Base-by-base conservation (phyloP, 2,113 vertebrate species). In the Archilochus colubris region DNA sequence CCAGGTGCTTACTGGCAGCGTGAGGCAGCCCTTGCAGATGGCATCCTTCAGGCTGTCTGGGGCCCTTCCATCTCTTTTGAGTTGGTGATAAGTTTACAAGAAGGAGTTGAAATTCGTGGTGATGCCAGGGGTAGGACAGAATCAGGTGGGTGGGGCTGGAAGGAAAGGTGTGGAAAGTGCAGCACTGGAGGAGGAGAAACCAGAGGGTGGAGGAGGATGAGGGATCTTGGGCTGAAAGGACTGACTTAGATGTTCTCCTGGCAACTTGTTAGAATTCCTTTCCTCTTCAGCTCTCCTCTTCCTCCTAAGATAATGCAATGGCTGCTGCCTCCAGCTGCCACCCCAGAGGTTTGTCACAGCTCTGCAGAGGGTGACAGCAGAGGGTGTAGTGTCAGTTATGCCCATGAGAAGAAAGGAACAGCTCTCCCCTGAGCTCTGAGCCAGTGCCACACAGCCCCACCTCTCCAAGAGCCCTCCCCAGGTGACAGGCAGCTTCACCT, bases 401-500 rank as follows among this genome's bases (percentile, higher is more conserved):
- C 30, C 6, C 33, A 33, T 38, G 27, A 20, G 54, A 40, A 61
- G 40, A 68, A 61, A 61, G 54, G 51, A 38, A 27, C n/a, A 69
- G 43, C 46, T 90, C 16, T 88, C 10, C n/a, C 3, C 46, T 33
- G 31, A 70, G 63, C 24, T 70, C 79, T 54, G 72, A n/a, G 44
- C 12, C 14, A 10, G 4, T 69, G 55, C 68, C 28, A 22, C 3
- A 2, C 17, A 66, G 30, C 59, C 31, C 0, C 0, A 4, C 6
- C 12, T 61, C 38, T 63, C 69, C 1, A 6, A 17, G 50, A 86
- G 7, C 24, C 24, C 51, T 78, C 28, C 33, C 36, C 22, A 62
- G 5, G 10, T 70, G 33, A 24, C 48, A 48, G 14, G 6, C 40
- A 66, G 77, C 66, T 78, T 51, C 14, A 16, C 38, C 7, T 55